Percentiles rank a stretch among this genome's conserved stretches.
These are phyloP conservation scores for Zapus hudsonius DNA, from an alignment of 2,113 vertebrate genomes.

Conservation along the genomic window DNA sequence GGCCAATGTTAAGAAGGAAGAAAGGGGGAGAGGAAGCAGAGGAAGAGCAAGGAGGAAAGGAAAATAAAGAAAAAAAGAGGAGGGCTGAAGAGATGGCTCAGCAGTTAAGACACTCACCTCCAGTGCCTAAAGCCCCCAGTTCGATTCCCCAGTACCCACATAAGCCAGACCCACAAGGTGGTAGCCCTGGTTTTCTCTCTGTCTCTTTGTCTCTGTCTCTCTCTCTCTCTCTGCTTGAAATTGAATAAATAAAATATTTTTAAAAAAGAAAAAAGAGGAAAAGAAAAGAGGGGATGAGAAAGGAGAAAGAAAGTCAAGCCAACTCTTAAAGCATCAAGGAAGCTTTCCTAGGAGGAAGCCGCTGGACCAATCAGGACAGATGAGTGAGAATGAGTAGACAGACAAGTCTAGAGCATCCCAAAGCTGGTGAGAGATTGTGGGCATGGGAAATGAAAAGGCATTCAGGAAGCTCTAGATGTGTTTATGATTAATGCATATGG, in stretches of 20 bases:
- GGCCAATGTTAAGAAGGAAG: not conserved
- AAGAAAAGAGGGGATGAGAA: no score
- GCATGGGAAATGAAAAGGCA: not conserved
- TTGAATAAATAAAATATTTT: no score
- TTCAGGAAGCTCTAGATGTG: not conserved
- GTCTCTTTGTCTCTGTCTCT: no score
- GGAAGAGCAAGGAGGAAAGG: not conserved
- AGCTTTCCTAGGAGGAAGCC: not conserved
- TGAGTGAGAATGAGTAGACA: not conserved
- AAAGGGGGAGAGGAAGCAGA: not conserved
- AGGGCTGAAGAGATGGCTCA: no score
- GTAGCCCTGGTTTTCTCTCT: no score
- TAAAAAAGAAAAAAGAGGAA: not conserved
- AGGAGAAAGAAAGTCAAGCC: not conserved
- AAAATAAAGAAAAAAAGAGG: not conserved
- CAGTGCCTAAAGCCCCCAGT: no score
- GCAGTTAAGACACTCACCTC: no score
- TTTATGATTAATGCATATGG: no score
- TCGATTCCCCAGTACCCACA: no score
- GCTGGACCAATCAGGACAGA: not conserved
- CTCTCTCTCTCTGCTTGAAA: no score
- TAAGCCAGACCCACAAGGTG: no score
- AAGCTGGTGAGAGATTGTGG: not conserved
- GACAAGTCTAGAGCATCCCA: not conserved
- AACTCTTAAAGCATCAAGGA: not conserved